A percentile compares a stretch with the other conserved stretches of the same genome.
phyloP scores from a whole-genome alignment of 2,888 invertebrate species.

The Ryuthela nishihirai region DNA sequence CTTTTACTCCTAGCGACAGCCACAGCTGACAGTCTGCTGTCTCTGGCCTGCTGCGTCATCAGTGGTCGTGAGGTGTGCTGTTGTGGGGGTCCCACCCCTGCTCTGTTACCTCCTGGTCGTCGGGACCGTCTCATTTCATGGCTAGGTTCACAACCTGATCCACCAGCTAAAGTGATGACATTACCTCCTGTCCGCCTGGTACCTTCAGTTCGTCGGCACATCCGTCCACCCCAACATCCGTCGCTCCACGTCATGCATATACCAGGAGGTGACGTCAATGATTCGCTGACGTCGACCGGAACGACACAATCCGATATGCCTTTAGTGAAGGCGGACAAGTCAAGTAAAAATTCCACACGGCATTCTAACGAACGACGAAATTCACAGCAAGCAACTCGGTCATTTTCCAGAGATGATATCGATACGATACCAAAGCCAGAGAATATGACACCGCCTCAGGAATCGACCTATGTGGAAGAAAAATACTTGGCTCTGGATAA shows the following conservation, averaged over 20 bases:
- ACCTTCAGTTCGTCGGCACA: conserved; percentile 12
- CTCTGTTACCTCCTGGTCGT: conserved; percentile 7
- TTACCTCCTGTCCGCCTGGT: conserved; percentile 23
- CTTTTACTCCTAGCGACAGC: conserved; percentile 25
- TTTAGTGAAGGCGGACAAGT: conserved; percentile 27
- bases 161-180: background rate
- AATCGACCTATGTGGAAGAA: conserved; percentile 9
- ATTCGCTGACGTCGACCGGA: conserved; percentile 19
- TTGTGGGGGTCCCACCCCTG: conserved; percentile 28
- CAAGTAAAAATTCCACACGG: conserved; percentile 4
- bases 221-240: too few species aligned
- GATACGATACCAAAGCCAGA: background rate
- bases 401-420: background rate
- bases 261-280: conserved; percentile 6
- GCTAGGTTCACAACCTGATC: conserved; percentile 27
- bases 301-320: conserved; percentile 21
- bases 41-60: conserved; percentile 31
- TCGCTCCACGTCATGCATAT: conserved; percentile 11
- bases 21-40: conserved; percentile 28
- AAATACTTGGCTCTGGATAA: conserved; percentile 32
- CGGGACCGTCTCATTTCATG: conserved; percentile 30
- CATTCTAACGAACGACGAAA: background rate
- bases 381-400: background rate
- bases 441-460: background rate
- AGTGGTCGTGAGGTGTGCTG: conserved; percentile 35